Evolutionary conservation across 1,140 invertebrate genomes (phyloP).

Genomic region (Thalassaphorura encarpata): DNA sequence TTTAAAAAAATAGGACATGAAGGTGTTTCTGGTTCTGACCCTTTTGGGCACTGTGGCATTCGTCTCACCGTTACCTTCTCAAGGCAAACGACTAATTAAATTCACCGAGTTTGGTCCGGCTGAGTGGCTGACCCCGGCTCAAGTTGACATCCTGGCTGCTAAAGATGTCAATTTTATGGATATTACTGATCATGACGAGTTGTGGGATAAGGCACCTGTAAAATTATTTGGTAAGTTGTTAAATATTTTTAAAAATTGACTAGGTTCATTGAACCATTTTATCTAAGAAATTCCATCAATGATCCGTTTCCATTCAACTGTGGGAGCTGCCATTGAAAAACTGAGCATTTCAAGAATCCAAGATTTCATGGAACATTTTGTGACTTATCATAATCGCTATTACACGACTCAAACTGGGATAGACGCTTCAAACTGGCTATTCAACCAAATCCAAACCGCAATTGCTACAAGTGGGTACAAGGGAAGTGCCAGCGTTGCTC

Average conservation of each 20-base stretch:
- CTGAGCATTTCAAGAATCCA: background rate
- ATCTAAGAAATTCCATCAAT: background rate
- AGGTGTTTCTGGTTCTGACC: too few relatives aligned
- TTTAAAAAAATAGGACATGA: too few relatives aligned
- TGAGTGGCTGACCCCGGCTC: background rate
- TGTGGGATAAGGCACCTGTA: background rate
- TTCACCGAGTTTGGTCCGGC: background rate
- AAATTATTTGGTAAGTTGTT: background rate
- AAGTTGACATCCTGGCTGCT: background rate
- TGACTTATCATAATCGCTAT: slow-evolving; percentile 7
- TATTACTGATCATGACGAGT: background rate
- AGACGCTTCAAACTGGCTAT: slow-evolving; percentile 3
- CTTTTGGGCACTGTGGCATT: too few relatives aligned
- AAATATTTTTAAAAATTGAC: background rate
- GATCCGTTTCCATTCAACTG: slow-evolving; percentile 1
- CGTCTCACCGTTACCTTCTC: too few relatives aligned
- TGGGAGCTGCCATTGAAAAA: background rate
- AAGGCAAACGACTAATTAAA: slow-evolving; percentile 2
- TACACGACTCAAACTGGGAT: slow-evolving; percentile 7
- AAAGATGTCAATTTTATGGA: background rate
- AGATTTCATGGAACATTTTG: slow-evolving; percentile 10
- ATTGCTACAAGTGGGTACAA: background rate
- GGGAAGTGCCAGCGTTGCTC: background rate
- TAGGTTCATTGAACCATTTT: background rate
- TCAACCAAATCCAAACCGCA: background rate